Base-by-base conservation (phyloP, 2,113 vertebrate genomes). In the Asarcornis scutulata region DNA sequence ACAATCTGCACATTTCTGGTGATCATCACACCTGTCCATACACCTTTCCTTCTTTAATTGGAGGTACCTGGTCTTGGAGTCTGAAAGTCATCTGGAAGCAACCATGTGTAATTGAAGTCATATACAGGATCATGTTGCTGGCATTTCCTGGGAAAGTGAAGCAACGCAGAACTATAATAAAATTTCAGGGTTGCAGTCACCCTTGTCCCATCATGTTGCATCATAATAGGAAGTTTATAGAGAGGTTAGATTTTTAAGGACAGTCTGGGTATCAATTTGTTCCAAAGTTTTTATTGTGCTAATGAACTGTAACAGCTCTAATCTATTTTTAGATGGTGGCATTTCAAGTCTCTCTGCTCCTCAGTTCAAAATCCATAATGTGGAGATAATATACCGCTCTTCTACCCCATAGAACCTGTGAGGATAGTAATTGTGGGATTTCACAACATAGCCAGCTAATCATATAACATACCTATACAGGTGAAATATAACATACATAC, bases 241-340 rank as follows among this genome's bases (percentile, higher is more conserved):
- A 83, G 81, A 95, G 86, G 92, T n/a, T 96, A 59, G 66, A 20
- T 87, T 95, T 96, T 94, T 96, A 95, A 96, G 91, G 86, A 93
- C 93, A 93, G 83, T 55, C 84, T 82, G 92, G 80, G 58, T 84
- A 91, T 92, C 77, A 93, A 55, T 92, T 95, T 85, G 86, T 94
- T 89, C 83, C 75, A 58, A 96, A 96, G 92, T 97, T 97, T 97
- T 97, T 95, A 96, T 95, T 95, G 96, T 85, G 86, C 92, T 94
- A 95, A 92, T 88, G 86, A 96, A 93, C 69, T 85, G 91, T 94
- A 96, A 94, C 93, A 93, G 92, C 75, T 92, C 92, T 91, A 76
- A 96, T 96, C 91, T 95, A 95, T 92, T 96, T 97, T 96, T 96
- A 93, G 92, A 8, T 91, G 88, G 86, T 94, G 93, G 88, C 88